Evolutionary conservation across 2,797 vertebrate genomes (phyloP), one percentile per base, ranked within the genome.

Genomic region (Gallinago nigripennis): DNA sequence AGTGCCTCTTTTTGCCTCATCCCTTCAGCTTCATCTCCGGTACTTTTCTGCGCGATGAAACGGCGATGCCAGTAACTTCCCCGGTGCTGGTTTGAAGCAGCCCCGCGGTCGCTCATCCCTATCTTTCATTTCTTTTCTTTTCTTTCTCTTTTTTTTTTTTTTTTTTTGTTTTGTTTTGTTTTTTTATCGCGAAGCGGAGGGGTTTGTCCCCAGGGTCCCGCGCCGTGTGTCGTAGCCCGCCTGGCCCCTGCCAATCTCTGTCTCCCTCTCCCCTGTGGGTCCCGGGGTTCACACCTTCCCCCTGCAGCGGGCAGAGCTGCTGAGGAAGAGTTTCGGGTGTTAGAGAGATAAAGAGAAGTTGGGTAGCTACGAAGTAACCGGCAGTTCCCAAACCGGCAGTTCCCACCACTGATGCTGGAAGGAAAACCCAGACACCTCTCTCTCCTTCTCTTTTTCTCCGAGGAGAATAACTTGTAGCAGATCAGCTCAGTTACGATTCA

Each of bases 391-490:
- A 37, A 5, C 37, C 37, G 37, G 11, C 66, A 58, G 79, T 33
- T 76, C 11, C 46, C 8, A 1, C 39, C 3, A 5, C n/a, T 69
- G 19, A 60, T 90, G 39, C 54, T 56, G 5, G n/a, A 12, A 82
- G 53, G 46, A 79, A 92, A 91, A n/a, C 21, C 17, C 25, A 28
- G 68, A 2, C 5, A 9, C 37, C 12, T 27, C 10, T 24, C 4
- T 8, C 30, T 11, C 18, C 8, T 21, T 21, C 28, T 2, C 17
- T 13, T 14, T 58, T 13, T 58, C 33, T 3, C 20, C 0, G 6
- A 16, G 27, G 50, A 75, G 24, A 28, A 21, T 30, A 77, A 23
- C 53, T 46, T 80, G 43, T 51, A 39, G 70, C 63, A 20, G 31
- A 58, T 43, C 41, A 7, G 21, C 19, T 72, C n/a, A 19, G 66